Conservation (phyloP, 2,113 vertebrate species). For the Psittacara wagleri region DNA sequence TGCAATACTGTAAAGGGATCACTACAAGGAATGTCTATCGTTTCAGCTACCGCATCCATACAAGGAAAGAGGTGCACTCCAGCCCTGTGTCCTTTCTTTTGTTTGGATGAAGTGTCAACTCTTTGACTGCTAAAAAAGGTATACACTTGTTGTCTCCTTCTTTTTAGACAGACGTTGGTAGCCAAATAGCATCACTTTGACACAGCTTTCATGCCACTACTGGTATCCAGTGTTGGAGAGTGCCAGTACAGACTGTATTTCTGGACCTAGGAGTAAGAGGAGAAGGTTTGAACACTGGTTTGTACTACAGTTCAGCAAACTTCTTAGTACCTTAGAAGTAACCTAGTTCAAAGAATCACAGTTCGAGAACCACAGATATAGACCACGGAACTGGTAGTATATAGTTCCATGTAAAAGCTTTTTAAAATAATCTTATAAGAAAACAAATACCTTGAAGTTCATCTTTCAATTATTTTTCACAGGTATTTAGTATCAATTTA, state of each 20-base stretch:
- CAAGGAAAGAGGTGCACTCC: background rate
- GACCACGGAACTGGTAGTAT: background rate
- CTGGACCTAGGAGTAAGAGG: background rate
- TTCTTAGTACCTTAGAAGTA: background rate
- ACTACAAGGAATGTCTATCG: background rate
- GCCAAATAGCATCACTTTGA: background rate
- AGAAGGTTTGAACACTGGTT: background rate
- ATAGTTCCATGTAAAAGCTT: background rate
- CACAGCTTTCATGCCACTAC: background rate
- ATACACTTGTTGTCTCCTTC: background rate
- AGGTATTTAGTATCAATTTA: background rate
- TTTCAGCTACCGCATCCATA: background rate
- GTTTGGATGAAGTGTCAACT: background rate
- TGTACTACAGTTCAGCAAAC: background rate
- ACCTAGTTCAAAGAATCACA: background rate
- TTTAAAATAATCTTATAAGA: background rate
- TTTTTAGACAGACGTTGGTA: background rate
- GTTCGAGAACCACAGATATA: background rate
- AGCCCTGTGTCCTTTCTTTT: background rate
- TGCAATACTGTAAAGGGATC: background rate
- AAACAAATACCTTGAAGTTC: background rate
- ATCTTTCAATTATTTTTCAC: background rate
- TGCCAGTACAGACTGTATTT: rapidly evolving
- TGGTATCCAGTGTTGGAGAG: background rate
- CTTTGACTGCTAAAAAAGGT: background rate